These are phyloP conservation scores for Stegastes partitus DNA, from an alignment of 2,113 vertebrate species.

Conservation along the genomic window DNA sequence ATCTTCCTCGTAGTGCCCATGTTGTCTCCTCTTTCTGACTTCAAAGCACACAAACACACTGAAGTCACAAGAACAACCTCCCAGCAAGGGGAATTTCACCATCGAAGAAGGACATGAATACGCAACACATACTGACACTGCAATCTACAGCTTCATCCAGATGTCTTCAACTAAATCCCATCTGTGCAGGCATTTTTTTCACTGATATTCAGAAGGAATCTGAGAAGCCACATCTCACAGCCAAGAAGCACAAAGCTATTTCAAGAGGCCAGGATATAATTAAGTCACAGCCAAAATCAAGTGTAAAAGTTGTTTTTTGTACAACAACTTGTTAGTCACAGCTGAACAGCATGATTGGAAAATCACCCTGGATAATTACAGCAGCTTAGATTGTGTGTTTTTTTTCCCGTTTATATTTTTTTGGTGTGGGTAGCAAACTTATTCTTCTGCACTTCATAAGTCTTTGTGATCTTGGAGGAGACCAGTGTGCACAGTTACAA, in stretches of 20 bases:
- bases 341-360: not conserved
- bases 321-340: slow-evolving; percentile 19
- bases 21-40: too few relatives aligned
- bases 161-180: not conserved
- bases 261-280: too few relatives aligned
- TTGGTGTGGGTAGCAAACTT: not conserved
- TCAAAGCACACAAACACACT: too few relatives aligned
- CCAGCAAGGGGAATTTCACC: too few relatives aligned
- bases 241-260: not conserved
- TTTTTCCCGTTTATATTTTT: too few relatives aligned
- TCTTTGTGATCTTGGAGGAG: too few relatives aligned
- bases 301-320: too few relatives aligned
- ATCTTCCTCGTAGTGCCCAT: too few relatives aligned
- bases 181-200: not conserved
- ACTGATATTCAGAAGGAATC: slow-evolving; percentile 4
- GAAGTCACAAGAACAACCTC: too few relatives aligned
- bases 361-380: slow-evolving; percentile 38
- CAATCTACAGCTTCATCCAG: not conserved
- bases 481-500: too few relatives aligned
- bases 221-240: not conserved
- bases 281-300: too few relatives aligned
- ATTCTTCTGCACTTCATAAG: not conserved
- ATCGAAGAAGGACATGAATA: too few relatives aligned
- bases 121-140: not conserved
- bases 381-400: not conserved